Evolutionary conservation across 2,113 vertebrate species (phyloP).

Genomic region (Grammomys surdaster): DNA sequence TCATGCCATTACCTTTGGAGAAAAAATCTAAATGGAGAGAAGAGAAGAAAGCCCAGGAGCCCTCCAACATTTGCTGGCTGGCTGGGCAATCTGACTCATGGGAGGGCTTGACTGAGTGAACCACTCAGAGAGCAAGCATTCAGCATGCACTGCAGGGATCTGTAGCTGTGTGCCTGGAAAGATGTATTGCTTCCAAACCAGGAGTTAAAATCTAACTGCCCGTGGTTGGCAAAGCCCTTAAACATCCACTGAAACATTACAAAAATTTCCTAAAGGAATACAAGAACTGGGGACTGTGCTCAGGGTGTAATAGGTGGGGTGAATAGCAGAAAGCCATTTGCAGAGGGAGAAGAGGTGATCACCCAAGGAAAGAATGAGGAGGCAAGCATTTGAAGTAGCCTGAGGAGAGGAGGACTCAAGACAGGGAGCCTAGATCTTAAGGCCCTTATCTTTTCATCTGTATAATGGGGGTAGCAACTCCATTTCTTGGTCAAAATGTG

Average conservation of each 20-base stretch:
- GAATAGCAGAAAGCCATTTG: neutral
- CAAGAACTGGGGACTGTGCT: neutral
- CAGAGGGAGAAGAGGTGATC: neutral
- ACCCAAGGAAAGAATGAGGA: neutral
- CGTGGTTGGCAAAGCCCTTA: neutral
- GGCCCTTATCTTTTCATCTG: neutral
- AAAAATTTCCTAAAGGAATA: constrained; percentile 3
- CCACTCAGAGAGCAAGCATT: neutral
- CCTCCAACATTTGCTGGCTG: constrained; percentile 22
- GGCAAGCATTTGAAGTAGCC: neutral
- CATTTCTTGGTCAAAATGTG: neutral
- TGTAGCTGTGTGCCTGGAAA: neutral
- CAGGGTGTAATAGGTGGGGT: neutral
- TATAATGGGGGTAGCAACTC: neutral
- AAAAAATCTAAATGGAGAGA: constrained; percentile 50
- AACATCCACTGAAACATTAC: neutral
- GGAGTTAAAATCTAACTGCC: constrained; percentile 12
- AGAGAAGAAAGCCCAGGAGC: constrained; percentile 28
- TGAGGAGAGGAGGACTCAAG: neutral
- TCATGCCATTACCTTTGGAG: constrained; percentile 27
- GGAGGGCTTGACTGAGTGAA: constrained; percentile 22
- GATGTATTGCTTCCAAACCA: neutral
- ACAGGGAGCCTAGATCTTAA: neutral
- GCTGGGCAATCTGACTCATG: constrained; percentile 2
- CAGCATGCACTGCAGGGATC: neutral